Percentiles rank a stretch among this genome's conserved stretches.
These are phyloP conservation scores for Ennomos fuscantarius DNA, from an alignment of 2,888 invertebrate genomes.

Conservation along the genomic window DNA sequence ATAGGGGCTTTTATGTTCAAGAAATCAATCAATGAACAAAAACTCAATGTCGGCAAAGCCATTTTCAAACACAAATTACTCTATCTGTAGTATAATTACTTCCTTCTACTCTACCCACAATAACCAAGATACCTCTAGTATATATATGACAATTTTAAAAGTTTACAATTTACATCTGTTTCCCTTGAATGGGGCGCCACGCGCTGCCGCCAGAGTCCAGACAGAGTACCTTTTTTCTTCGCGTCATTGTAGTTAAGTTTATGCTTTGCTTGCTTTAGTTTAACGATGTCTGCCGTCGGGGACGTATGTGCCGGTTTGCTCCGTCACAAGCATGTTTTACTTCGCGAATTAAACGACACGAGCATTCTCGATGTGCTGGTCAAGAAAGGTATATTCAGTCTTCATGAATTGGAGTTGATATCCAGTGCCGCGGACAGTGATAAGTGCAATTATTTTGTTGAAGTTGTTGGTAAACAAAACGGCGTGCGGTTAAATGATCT, in stretches of 20 bases:
- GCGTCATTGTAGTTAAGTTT: neutral
- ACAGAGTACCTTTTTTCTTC: constrained; percentile 32
- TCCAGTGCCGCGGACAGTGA: constrained; percentile 75
- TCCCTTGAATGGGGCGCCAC: no score
- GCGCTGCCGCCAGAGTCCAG: no score
- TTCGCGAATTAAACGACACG: constrained; percentile 86
- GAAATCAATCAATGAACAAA: no score
- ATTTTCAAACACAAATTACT: no score
- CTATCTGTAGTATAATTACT: no score
- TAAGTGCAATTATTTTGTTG: constrained; percentile 86
- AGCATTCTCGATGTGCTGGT: constrained; percentile 87
- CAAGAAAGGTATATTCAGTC: constrained; percentile 87
- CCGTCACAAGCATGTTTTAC: constrained; percentile 86
- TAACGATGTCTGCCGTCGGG: constrained; percentile 80
- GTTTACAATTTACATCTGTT: no score
- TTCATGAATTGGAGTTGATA: constrained; percentile 85
- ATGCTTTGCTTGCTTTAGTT: constrained; percentile 49
- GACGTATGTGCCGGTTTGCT: constrained; percentile 86
- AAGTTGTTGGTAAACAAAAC: constrained; percentile 87
- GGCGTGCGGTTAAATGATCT: constrained; percentile 86
- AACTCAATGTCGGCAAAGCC: no score
- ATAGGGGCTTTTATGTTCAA: no score
- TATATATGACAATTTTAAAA: no score
- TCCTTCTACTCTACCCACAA: no score
- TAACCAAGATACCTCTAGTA: no score